These are phyloP conservation scores for Melitaea athalia DNA, from an alignment of 2,888 invertebrate genomes.

Conservation along the genomic window DNA sequence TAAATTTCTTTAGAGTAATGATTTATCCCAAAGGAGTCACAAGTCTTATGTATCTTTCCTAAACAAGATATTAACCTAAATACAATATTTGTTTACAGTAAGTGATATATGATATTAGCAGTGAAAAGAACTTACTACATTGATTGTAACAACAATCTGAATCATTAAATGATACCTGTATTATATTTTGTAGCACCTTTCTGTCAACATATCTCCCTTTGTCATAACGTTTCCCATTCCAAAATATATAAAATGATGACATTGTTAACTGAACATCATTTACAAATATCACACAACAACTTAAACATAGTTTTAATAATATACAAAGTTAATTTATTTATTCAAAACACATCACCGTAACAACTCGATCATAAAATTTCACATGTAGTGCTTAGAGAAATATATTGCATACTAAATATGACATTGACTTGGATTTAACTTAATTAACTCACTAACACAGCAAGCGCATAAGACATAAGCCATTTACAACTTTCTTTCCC, in stretches of 20 bases:
- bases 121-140: neutral
- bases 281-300: neutral
- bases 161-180: slow-evolving; percentile 13
- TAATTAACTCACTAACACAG: slow-evolving; percentile 17
- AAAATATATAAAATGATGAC: slow-evolving; percentile 16
- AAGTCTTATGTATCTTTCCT: too few species aligned
- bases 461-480: slow-evolving; percentile 11
- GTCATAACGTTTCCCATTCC: slow-evolving; percentile 12
- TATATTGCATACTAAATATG: neutral
- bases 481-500: slow-evolving; percentile 15
- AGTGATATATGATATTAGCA: too few species aligned
- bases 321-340: neutral
- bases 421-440: slow-evolving; percentile 20
- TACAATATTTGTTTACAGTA: too few species aligned
- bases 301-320: neutral
- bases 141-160: neutral
- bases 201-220: slow-evolving; percentile 13
- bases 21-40: too few species aligned
- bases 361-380: neutral
- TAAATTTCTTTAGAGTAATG: too few species aligned
- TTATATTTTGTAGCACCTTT: slow-evolving; percentile 10
- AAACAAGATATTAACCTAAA: too few species aligned
- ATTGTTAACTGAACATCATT: slow-evolving; percentile 11
- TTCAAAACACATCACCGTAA: neutral
- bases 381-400: slow-evolving; percentile 1